phyloP scores from a whole-genome alignment of 2,888 invertebrate genomes.

The Drosophila fungiperda region DNA sequence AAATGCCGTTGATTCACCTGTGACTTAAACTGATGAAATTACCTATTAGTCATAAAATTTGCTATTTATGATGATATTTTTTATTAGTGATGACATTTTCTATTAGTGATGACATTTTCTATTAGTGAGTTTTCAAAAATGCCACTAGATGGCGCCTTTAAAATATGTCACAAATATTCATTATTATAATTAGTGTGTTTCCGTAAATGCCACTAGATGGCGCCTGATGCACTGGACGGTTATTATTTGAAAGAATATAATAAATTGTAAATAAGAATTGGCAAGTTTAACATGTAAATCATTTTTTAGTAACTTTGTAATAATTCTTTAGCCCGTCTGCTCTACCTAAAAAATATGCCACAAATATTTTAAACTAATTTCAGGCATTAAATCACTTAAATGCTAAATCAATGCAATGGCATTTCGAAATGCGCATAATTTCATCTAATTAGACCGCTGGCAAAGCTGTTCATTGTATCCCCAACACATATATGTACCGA shows the following conservation, averaged over 20 bases:
- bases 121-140: not conserved
- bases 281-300: not conserved
- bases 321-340: not conserved
- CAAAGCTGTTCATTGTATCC: slow-evolving; percentile 67
- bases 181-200: too few relatives aligned
- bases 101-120: not conserved
- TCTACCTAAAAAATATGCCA: too few relatives aligned
- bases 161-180: not conserved
- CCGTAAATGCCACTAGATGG: slow-evolving; percentile 7
- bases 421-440: slow-evolving; percentile 62
- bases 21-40: not conserved
- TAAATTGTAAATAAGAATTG: not conserved
- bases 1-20: slow-evolving; percentile 35
- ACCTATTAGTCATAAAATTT: not conserved
- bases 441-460: slow-evolving; percentile 53
- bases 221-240: not conserved
- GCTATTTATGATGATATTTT: not conserved
- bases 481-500: not conserved
- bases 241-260: slow-evolving; percentile 10
- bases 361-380: slow-evolving; percentile 3
- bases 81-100: not conserved
- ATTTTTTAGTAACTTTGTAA: not conserved
- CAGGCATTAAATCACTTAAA: slow-evolving; percentile 22
- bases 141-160: slow-evolving; percentile 16
- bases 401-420: slow-evolving; percentile 55